Conservation (phyloP, 2,888 invertebrate species). For the Netelia inedita region DNA sequence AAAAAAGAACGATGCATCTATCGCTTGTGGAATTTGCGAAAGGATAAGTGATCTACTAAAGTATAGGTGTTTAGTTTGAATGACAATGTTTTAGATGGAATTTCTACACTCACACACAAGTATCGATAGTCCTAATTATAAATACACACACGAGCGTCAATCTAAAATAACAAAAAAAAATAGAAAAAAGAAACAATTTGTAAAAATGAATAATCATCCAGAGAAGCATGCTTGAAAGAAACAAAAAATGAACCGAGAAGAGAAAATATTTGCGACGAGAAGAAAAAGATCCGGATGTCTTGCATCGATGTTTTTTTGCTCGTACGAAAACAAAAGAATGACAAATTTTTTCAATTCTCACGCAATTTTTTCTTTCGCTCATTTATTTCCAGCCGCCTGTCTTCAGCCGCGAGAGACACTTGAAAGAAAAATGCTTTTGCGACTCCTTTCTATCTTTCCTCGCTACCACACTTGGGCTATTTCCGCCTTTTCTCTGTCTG, state of each 20-base stretch:
- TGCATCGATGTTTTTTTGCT: too few species aligned
- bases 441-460: neutral
- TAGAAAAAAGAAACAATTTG: constrained; percentile 25
- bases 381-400: constrained; percentile 21
- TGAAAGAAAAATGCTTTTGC: constrained; percentile 1
- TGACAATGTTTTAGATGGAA: constrained; percentile 71
- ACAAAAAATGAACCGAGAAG: neutral
- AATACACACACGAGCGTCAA: constrained; percentile 37
- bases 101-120: constrained; percentile 31
- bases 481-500: constrained; percentile 1
- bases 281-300: too few species aligned
- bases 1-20: constrained; percentile 40
- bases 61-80: constrained; percentile 70
- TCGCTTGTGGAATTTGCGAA: constrained; percentile 47
- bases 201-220: constrained; percentile 52
- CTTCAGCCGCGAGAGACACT: neutral
- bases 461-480: constrained; percentile 4
- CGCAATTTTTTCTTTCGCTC: too few species aligned
- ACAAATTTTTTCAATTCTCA: too few species aligned
- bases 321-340: too few species aligned
- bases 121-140: constrained; percentile 1
- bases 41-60: constrained; percentile 66
- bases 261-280: neutral
- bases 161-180: constrained; percentile 49
- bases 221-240: neutral